These are phyloP conservation scores for Pelecanus crispus DNA, from an alignment of 2,113 vertebrate species.

Conservation along the genomic window DNA sequence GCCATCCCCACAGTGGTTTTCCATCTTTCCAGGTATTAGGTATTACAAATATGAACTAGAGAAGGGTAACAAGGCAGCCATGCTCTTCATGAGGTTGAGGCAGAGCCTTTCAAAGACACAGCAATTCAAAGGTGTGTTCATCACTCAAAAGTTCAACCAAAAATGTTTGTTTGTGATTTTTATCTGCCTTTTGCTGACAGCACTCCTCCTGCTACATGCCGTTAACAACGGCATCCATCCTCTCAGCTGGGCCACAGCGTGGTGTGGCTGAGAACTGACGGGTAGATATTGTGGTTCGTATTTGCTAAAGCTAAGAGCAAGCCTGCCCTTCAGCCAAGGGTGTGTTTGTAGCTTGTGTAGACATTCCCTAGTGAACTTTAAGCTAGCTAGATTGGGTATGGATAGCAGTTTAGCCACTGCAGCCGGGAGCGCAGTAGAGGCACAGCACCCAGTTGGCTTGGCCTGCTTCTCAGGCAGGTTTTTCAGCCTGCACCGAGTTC, in stretches of 20 bases:
- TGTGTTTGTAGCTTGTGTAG: neutral
- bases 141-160: neutral
- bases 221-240: neutral
- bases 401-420: neutral
- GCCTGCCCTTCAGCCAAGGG: neutral
- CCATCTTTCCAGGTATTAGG: neutral
- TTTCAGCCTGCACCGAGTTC: neutral
- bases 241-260: neutral
- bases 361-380: neutral
- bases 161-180: neutral
- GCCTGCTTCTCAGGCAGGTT: neutral
- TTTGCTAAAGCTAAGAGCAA: neutral
- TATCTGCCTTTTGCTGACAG: neutral
- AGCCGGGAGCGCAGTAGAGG: neutral
- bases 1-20: neutral
- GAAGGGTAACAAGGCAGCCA: neutral
- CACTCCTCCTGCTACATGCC: accelerated
- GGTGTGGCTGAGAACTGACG: neutral
- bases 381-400: neutral
- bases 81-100: neutral
- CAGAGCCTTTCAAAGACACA: neutral
- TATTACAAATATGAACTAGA: neutral
- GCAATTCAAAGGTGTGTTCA: neutral
- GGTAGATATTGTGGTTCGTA: neutral
- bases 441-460: neutral